phyloP scores from a whole-genome alignment of 2,888 invertebrate genomes.

The Horisme vitalbata region DNA sequence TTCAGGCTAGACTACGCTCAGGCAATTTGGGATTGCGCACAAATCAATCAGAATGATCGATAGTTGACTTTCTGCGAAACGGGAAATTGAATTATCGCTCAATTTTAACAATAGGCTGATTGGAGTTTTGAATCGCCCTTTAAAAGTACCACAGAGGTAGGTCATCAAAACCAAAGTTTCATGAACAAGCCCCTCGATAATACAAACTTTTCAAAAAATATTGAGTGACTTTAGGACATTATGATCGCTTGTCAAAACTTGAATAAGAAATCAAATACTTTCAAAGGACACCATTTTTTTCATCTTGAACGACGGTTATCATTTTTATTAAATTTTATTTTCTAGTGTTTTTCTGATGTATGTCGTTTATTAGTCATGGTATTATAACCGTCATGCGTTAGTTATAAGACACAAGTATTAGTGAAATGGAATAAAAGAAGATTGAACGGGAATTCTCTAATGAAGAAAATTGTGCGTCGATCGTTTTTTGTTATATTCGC shows the following conservation, averaged over 20 bases:
- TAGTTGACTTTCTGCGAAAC: constrained; percentile 36
- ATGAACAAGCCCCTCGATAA: too few species aligned
- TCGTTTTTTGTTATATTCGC: too few species aligned
- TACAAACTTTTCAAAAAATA: constrained; percentile 2
- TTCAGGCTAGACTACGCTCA: neutral
- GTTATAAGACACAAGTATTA: too few species aligned
- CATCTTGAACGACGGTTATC: too few species aligned
- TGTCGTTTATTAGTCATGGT: too few species aligned
- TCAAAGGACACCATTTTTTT: too few species aligned
- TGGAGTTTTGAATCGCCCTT: constrained; percentile 5
- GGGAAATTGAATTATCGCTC: constrained; percentile 30
- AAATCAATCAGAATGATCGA: constrained; percentile 46
- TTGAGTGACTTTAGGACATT: neutral
- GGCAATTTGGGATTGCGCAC: constrained; percentile 8
- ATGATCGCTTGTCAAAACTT: neutral
- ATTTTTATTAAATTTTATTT: too few species aligned
- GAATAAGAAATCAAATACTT: neutral
- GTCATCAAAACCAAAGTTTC: neutral
- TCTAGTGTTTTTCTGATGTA: too few species aligned
- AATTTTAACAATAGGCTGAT: constrained; percentile 15
- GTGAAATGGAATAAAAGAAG: too few species aligned
- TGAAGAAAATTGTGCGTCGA: too few species aligned
- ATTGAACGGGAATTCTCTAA: too few species aligned
- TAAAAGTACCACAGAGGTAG: neutral
- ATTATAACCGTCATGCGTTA: too few species aligned